phyloP scores from a whole-genome alignment of 2,113 vertebrate genomes.

The Platanista minor region DNA sequence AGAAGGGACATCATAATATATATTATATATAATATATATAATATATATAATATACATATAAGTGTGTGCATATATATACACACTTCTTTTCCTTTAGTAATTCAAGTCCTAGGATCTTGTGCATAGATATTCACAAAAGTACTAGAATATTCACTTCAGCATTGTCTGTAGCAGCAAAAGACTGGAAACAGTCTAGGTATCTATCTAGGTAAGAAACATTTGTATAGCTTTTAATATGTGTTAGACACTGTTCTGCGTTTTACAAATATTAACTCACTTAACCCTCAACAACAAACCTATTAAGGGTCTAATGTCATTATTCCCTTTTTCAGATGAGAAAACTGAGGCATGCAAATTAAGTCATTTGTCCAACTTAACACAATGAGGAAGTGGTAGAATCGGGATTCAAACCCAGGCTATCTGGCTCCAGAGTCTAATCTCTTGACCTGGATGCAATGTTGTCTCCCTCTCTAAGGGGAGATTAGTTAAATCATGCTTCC shows the following conservation, averaged over 20 bases:
- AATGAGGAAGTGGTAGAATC: not conserved
- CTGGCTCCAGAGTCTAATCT: not conserved
- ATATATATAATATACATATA: not conserved
- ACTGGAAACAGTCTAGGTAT: not conserved
- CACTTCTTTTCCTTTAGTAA: not conserved
- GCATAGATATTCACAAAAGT: not conserved
- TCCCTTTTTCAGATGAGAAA: not conserved
- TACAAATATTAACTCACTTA: not conserved
- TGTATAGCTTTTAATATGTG: not conserved
- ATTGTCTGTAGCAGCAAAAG: not conserved
- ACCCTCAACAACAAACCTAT: not conserved
- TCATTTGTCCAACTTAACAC: not conserved
- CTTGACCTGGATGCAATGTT: not conserved
- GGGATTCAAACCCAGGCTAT: not conserved
- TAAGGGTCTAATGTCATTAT: not conserved
- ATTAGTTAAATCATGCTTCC: not conserved
- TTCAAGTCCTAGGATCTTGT: not conserved
- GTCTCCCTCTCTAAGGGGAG: not conserved
- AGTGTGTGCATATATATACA: not conserved
- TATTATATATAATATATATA: not conserved
- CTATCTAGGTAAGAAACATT: not conserved
- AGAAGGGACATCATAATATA: not conserved
- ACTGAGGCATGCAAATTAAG: not conserved
- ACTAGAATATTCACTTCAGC: not conserved
- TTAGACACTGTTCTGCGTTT: not conserved